These are phyloP conservation scores for Drosophila robusta DNA, from an alignment of 2,888 invertebrate species.

Conservation along the genomic window DNA sequence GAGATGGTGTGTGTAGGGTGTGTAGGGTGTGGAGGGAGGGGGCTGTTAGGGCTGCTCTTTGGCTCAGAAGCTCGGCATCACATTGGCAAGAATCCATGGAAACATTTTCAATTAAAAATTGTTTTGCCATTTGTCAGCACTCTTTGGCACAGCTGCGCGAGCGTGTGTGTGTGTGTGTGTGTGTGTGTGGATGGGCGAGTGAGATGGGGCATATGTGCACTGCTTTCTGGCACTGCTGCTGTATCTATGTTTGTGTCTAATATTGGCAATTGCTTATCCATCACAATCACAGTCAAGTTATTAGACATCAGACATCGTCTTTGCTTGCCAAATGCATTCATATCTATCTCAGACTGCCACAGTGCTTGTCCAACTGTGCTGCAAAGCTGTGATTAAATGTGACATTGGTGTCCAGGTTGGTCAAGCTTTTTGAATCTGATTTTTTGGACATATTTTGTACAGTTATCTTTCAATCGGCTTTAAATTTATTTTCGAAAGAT, in stretches of 20 bases:
- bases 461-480: not conserved
- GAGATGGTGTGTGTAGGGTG: too few species aligned
- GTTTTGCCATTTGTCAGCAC: slow-evolving; percentile 74
- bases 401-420: not conserved
- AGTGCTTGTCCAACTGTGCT: slow-evolving; percentile 42
- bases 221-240: slow-evolving; percentile 12
- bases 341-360: slow-evolving; percentile 35
- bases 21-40: too few species aligned
- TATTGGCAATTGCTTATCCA: slow-evolving; percentile 77
- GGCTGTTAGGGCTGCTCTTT: not conserved
- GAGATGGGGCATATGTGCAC: slow-evolving; percentile 1
- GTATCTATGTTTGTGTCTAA: slow-evolving; percentile 45
- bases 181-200: not conserved
- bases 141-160: slow-evolving; percentile 7
- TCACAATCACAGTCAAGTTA: slow-evolving; percentile 74
- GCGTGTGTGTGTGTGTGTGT: not conserved
- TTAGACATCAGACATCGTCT: slow-evolving; percentile 59
- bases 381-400: slow-evolving; percentile 27
- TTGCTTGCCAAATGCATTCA: slow-evolving; percentile 60
- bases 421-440: not conserved
- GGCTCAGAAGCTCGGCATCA: slow-evolving; percentile 49
- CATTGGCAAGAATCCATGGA: slow-evolving; percentile 77
- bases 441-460: not conserved
- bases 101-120: slow-evolving; percentile 79
- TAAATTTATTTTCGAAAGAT: too few species aligned